phyloP scores from a whole-genome alignment of 2,113 vertebrate genomes.

The Dipodomys spectabilis region DNA sequence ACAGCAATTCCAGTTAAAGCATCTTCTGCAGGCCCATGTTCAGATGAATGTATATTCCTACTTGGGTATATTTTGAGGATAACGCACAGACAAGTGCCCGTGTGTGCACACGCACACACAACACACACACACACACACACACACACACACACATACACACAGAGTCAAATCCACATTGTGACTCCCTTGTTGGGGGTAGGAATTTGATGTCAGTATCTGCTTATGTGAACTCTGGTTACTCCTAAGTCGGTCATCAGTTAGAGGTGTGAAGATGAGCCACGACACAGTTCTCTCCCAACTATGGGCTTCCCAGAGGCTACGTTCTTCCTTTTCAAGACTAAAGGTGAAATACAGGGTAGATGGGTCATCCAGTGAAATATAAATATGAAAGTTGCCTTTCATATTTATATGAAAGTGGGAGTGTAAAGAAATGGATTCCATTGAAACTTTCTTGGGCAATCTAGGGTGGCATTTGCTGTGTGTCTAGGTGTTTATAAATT shows the following conservation, averaged over 20 bases:
- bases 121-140: neutral
- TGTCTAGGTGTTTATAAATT: neutral
- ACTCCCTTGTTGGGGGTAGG: neutral
- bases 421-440: neutral
- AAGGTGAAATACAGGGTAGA: neutral
- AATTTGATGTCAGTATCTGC: neutral
- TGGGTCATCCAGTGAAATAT: neutral
- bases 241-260: neutral
- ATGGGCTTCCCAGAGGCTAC: neutral
- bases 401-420: neutral
- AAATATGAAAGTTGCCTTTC: neutral
- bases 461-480: neutral
- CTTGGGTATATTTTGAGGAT: no score
- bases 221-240: neutral
- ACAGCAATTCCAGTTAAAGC: constrained; percentile 71
- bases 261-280: neutral
- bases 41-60: neutral
- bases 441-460: neutral
- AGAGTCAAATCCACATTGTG: neutral
- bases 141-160: neutral
- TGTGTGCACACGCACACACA: neutral
- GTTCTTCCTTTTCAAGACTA: neutral
- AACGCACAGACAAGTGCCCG: fast-evolving
- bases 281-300: neutral
- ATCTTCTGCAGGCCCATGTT: neutral